Percentiles rank a stretch among this genome's conserved stretches.
phyloP scores from a whole-genome alignment of 2,888 invertebrate genomes.

The Diarsia rubi region DNA sequence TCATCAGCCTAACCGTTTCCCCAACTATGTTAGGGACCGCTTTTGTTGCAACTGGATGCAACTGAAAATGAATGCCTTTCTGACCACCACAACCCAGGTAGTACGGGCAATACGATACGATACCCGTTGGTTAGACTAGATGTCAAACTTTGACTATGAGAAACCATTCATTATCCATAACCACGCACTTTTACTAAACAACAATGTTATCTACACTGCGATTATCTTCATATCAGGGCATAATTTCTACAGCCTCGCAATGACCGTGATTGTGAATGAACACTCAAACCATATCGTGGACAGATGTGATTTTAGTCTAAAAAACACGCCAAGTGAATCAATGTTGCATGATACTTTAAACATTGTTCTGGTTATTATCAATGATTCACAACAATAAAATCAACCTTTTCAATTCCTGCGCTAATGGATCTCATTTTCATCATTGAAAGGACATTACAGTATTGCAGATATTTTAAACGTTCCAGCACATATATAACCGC shows the following conservation, averaged over 20 bases:
- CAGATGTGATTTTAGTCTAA: background rate
- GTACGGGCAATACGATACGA: too few relatives aligned
- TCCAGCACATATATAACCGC: background rate
- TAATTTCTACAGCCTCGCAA: conserved; percentile 13
- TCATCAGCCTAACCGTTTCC: background rate
- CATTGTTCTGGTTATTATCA: background rate
- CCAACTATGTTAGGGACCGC: background rate
- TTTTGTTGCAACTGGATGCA: background rate
- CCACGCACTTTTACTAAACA: background rate
- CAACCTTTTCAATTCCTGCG: too few relatives aligned
- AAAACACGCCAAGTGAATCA: background rate
- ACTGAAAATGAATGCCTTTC: background rate
- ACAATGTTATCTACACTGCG: background rate
- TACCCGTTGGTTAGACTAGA: too few relatives aligned
- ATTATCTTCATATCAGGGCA: background rate
- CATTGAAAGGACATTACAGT: background rate
- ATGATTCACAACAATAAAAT: too few relatives aligned
- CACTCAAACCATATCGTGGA: background rate
- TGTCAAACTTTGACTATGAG: background rate
- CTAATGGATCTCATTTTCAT: too few relatives aligned
- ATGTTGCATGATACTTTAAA: background rate
- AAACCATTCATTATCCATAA: background rate
- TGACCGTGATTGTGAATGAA: background rate
- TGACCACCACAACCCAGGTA: too few relatives aligned
- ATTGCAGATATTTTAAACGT: background rate